Evolutionary conservation across 2,888 invertebrate genomes (phyloP), one percentile per base, ranked within the genome.

Genomic region (Agonopterix heracliana): DNA sequence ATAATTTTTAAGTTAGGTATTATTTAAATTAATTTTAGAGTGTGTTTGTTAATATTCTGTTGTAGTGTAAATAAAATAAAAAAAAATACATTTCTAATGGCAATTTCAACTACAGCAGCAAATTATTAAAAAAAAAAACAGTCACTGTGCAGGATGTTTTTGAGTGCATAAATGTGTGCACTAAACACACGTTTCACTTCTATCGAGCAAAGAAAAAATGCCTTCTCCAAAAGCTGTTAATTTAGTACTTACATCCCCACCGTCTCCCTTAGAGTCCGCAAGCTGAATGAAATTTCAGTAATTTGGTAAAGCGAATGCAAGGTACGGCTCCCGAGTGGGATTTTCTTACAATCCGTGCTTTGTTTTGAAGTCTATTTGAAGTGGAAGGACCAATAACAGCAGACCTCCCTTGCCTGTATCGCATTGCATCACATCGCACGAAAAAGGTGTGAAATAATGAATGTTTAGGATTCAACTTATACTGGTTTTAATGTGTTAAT

Each of bases 291-390:
- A 85, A 84, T 85, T 86, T 79, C 81, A 82, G 85, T 86, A 86
- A 87, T 87, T 86, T 84, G 73, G 82, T 81, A 81, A 81, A 86
- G 83, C 84, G 83, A 87, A 85, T 81, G 82, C 86, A 84, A 84
- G 87, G 81, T 83, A 81, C 78, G 74, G 70, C 71, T 73, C 81
- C 78, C 75, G 68, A 58, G 73, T 68, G 79, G 85, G 85, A 83
- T 86, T 80, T 83, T 80, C 84, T 84, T 86, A 78, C 81, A 77
- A 81, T 80, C 81, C 81, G 64, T 69, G 81, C 82, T 85, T 85
- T 84, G 84, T 84, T 84, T 81, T 73, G 68, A 71, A 77, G 72
- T 79, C 77, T 74, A 77, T 78, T 74, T 68, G 72, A 66, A 68
- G 66, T 63, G 66, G 62, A 66, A 60, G 61, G 61, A 50, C 78